Base-by-base conservation (phyloP, 2,113 vertebrate species). In the Callospermophilus lateralis region DNA sequence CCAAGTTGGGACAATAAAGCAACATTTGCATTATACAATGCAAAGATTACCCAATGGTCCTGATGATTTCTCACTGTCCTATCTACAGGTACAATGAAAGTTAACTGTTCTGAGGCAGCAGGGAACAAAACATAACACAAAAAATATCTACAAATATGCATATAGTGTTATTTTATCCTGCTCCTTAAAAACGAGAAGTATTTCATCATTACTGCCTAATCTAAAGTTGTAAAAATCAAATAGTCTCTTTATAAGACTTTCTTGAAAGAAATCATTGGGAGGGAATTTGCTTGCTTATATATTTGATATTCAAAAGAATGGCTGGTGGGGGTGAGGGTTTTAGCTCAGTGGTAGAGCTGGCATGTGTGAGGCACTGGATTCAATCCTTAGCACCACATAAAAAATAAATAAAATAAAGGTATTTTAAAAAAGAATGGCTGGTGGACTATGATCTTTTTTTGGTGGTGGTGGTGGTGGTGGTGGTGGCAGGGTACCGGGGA, bases 41-140 rank as follows among this genome's bases (percentile, higher is more conserved):
- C 85, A 97, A 97, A 89, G 73, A 89, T 97, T 95, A 97, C 37
- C 87, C 95, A 84, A 30, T 96, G 73, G 95, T 86, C 74, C 94
- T 96, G 72, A 79, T 73, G 37, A 93, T 93, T 84, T 80, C 95
- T 95, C 89, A 93, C 65, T 84, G 96, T 96, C 76, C 16, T 53
- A 72, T 39, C 55, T 55, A 92, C 83, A 97, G 95, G 42, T 91
- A 16, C 73, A 79, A 96, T 90, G 15, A 68, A 12, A 87, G 34
- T 83, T 92, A 94, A 65, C 77, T 94, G 74, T 76, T 63, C 55
- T 84, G 93, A 97, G 68, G 55, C 19, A 98, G 88, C 53, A 84
- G 79, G 85, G 53, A 74, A 88, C 39, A 70, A 77, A 89, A 78
- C 24, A 68, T 4, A 76, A 13, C 9, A 67, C 48, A 79, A 10